Conservation (phyloP, 2,888 invertebrate genomes). For the Tanaodytes sp. region DNA sequence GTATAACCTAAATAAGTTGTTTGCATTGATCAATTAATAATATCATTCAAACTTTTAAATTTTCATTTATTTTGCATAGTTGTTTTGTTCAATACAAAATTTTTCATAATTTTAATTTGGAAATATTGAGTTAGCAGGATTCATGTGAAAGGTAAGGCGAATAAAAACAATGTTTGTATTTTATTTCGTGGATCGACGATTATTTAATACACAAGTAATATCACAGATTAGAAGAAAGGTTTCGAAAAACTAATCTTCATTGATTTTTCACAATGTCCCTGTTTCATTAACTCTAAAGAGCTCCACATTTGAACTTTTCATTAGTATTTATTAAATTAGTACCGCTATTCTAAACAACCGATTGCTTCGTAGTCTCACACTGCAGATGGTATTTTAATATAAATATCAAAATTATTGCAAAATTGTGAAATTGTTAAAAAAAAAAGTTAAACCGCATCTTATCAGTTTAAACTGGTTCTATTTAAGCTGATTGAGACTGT, state of each 20-base stretch:
- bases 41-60: too few species aligned
- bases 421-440: too few species aligned
- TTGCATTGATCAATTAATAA: too few species aligned
- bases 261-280: constrained; percentile 59
- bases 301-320: constrained; percentile 58
- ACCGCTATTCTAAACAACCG: constrained; percentile 58
- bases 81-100: too few species aligned
- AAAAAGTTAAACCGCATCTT: neutral
- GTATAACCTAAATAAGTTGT: too few species aligned
- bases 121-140: too few species aligned
- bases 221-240: constrained; percentile 69
- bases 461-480: constrained; percentile 25
- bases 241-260: constrained; percentile 58
- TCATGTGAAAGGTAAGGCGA: constrained; percentile 21
- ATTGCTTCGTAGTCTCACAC: constrained; percentile 29
- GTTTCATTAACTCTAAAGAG: constrained; percentile 56
- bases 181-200: constrained; percentile 67
- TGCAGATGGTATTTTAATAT: too few species aligned
- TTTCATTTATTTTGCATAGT: too few species aligned
- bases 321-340: constrained; percentile 65
- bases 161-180: constrained; percentile 58
- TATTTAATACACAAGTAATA: constrained; percentile 72
- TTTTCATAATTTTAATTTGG: too few species aligned
- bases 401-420: too few species aligned
- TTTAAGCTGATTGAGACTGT: constrained; percentile 28